Evolutionary conservation across 2,113 vertebrate species (phyloP).

Genomic region (Chaetura pelagica): DNA sequence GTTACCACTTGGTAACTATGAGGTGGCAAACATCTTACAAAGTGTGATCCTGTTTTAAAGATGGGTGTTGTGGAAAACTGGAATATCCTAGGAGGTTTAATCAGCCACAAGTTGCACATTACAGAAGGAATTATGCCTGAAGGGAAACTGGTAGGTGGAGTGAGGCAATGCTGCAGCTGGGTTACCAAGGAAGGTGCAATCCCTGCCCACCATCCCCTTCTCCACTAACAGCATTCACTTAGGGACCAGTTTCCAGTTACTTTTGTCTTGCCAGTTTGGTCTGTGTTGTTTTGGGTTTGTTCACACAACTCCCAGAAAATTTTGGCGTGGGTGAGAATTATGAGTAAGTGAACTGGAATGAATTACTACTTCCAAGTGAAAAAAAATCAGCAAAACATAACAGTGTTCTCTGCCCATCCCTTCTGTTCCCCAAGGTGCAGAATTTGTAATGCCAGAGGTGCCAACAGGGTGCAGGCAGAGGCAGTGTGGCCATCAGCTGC

Average conservation of each 20-base stretch:
- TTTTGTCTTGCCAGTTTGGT: background rate
- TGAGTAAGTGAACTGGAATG: constrained; percentile 34
- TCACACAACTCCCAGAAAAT: constrained; percentile 10
- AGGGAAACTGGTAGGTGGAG: background rate
- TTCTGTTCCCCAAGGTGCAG: background rate
- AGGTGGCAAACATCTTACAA: background rate
- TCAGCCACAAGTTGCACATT: background rate
- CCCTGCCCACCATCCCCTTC: background rate
- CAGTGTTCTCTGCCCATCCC: background rate
- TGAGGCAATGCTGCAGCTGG: background rate
- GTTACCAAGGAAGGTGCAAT: accelerated
- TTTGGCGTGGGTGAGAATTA: background rate
- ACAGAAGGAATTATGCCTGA: background rate
- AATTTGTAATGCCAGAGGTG: background rate
- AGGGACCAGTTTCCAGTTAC: background rate
- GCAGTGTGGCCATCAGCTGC: background rate
- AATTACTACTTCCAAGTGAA: constrained; percentile 1
- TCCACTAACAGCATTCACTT: background rate
- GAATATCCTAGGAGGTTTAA: background rate
- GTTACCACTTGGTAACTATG: background rate
- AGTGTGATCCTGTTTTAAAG: background rate
- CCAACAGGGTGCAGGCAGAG: background rate
- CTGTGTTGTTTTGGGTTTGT: background rate
- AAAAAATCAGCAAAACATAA: background rate
- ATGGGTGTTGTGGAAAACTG: background rate